Evolutionary conservation across 2,888 invertebrate species (phyloP).

Genomic region (Ochropacha duplaris): DNA sequence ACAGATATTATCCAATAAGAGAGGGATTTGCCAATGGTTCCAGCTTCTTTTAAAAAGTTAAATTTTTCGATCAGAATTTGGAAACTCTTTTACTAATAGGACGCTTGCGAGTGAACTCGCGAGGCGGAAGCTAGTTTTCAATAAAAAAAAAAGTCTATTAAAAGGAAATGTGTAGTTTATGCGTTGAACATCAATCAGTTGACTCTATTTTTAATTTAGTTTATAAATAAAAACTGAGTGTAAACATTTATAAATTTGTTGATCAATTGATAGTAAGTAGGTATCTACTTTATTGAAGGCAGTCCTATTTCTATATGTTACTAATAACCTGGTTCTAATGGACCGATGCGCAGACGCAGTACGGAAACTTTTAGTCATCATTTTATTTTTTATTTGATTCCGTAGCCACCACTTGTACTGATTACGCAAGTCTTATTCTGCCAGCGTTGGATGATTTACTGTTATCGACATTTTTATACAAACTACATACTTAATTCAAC

Average conservation of each 20-base stretch:
- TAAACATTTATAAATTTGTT: neutral
- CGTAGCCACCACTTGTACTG: neutral
- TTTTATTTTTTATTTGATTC: neutral
- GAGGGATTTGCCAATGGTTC: too few species aligned
- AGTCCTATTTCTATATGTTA: neutral
- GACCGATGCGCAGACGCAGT: neutral
- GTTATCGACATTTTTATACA: neutral
- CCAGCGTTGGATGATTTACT: neutral
- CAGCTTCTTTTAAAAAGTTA: too few species aligned
- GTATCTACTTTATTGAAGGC: neutral
- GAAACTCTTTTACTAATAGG: too few species aligned
- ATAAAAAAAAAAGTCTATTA: too few species aligned
- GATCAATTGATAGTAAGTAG: too few species aligned
- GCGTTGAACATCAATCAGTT: neutral
- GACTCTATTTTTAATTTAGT: neutral
- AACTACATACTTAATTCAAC: neutral
- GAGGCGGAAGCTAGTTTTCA: too few species aligned
- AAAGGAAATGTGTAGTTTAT: too few species aligned
- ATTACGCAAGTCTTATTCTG: neutral
- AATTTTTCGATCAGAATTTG: too few species aligned
- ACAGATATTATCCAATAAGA: too few species aligned
- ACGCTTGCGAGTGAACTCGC: too few species aligned
- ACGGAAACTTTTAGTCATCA: neutral
- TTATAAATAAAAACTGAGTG: neutral
- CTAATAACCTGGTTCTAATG: neutral